Evolutionary conservation across 2,888 invertebrate species (phyloP).

Genomic region (Clanis bilineata): DNA sequence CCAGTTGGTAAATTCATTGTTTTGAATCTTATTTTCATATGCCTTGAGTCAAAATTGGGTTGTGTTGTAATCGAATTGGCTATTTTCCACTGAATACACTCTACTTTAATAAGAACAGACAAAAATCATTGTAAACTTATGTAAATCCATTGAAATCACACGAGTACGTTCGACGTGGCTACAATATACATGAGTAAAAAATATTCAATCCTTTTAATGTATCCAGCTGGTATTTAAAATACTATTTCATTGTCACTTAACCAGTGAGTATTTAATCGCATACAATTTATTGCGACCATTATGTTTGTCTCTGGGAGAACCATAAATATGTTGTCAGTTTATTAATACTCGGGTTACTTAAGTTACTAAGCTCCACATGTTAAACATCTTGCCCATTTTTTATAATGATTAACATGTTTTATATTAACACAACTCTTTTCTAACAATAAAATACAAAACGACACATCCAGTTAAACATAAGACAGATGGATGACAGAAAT

Average conservation of each 20-base stretch:
- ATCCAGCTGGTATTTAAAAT: conserved; percentile 23
- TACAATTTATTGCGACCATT: conserved; percentile 62
- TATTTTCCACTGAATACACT: conserved; percentile 47
- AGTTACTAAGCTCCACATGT: conserved; percentile 57
- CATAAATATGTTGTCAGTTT: conserved; percentile 72
- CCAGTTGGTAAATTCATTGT: conserved; percentile 44
- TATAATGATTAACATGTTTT: conserved; percentile 44
- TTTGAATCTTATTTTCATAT: conserved; percentile 40
- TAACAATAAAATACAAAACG: conserved; percentile 17
- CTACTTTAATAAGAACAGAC: conserved; percentile 63
- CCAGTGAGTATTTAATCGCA: conserved; percentile 52
- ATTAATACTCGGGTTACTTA: conserved; percentile 60
- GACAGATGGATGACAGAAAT: conserved; percentile 18
- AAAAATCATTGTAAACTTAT: conserved; percentile 55
- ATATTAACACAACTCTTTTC: conserved; percentile 32
- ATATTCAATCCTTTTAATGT: neutral
- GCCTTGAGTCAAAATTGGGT: conserved; percentile 34
- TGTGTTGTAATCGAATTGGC: conserved; percentile 22
- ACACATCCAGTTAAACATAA: conserved; percentile 16
- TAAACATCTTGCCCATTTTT: conserved; percentile 44
- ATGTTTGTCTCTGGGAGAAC: conserved; percentile 50
- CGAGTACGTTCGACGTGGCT: neutral
- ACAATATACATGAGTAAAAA: conserved; percentile 3
- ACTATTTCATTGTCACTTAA: conserved; percentile 44
- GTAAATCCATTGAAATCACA: neutral